Evolutionary conservation across 2,113 vertebrate genomes (phyloP).

Genomic region (Lampris incognitus): DNA sequence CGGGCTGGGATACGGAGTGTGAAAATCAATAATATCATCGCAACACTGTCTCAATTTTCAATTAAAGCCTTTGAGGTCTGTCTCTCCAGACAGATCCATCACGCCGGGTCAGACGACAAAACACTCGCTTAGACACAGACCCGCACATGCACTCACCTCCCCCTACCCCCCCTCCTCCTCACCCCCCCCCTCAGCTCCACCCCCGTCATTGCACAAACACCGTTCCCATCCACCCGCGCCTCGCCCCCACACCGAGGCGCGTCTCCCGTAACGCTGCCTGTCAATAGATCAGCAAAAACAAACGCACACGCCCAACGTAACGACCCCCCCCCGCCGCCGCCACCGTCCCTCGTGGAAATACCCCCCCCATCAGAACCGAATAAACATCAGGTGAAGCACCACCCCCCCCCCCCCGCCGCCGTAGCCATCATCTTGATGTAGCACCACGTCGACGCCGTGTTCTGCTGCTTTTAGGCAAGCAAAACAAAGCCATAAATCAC

Average conservation of each 20-base stretch:
- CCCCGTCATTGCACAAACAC: background rate
- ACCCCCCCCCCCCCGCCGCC: background rate
- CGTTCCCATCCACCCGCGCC: background rate
- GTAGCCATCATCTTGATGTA: slow-evolving; percentile 24
- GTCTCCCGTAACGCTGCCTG: background rate
- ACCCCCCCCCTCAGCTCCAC: background rate
- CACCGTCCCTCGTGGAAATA: slow-evolving; percentile 2
- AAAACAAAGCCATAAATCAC: slow-evolving; percentile 68
- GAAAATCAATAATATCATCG: slow-evolving; percentile 78
- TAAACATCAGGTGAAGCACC: slow-evolving; percentile 29
- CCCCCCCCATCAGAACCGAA: slow-evolving; percentile 29
- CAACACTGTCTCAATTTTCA: slow-evolving; percentile 76
- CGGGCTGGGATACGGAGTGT: slow-evolving; percentile 6
- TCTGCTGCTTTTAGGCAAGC: slow-evolving; percentile 41
- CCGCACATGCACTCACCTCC: background rate
- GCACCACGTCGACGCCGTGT: slow-evolving; percentile 23
- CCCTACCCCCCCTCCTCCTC: background rate
- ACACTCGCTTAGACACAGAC: slow-evolving; percentile 41
- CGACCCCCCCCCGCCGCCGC: background rate
- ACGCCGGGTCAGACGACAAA: slow-evolving; percentile 38
- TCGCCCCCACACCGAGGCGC: background rate
- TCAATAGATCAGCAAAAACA: slow-evolving; percentile 30
- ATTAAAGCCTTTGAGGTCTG: slow-evolving; percentile 64
- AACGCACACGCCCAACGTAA: background rate
- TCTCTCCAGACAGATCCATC: slow-evolving; percentile 73